Conservation (phyloP, 2,113 vertebrate genomes). For the Polyodon spathula region DNA sequence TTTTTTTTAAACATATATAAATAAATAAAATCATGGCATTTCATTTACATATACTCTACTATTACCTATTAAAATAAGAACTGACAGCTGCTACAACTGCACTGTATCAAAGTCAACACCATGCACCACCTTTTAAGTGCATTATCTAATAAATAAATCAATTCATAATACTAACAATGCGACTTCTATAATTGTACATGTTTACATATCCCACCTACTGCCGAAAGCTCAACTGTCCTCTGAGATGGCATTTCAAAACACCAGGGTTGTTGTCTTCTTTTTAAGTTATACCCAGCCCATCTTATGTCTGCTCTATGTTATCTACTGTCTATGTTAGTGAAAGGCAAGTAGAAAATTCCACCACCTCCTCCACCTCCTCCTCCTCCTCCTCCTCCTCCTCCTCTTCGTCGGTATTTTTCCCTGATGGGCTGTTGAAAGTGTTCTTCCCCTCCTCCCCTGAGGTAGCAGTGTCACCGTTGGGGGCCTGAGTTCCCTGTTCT, state of each 20-base stretch:
- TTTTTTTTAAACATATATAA: too few relatives aligned
- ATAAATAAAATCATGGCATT: too few relatives aligned
- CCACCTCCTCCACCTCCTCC: constrained; percentile 68
- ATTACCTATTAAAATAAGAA: too few relatives aligned
- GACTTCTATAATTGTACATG: too few relatives aligned
- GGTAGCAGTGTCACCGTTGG: constrained; percentile 81
- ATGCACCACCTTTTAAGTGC: too few relatives aligned
- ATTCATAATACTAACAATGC: too few relatives aligned
- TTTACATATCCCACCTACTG: too few relatives aligned
- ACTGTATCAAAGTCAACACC: too few relatives aligned
- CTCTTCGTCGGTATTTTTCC: constrained; percentile 94
- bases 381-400: constrained; percentile 96
- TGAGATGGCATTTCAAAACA: background rate
- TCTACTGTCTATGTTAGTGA: background rate
- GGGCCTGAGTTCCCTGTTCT: constrained; percentile 85
- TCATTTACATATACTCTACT: too few relatives aligned
- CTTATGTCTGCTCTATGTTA: background rate
- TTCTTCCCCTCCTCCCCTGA: constrained; percentile 90
- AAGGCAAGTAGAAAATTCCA: constrained; percentile 6
- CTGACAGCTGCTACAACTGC: too few relatives aligned
- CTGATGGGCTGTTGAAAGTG: constrained; percentile 82
- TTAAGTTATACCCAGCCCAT: background rate
- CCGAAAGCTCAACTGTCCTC: too few relatives aligned
- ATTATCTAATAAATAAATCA: too few relatives aligned
- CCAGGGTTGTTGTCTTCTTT: background rate